Base-by-base conservation (phyloP, 2,113 vertebrate species). In the Chionomys nivalis region DNA sequence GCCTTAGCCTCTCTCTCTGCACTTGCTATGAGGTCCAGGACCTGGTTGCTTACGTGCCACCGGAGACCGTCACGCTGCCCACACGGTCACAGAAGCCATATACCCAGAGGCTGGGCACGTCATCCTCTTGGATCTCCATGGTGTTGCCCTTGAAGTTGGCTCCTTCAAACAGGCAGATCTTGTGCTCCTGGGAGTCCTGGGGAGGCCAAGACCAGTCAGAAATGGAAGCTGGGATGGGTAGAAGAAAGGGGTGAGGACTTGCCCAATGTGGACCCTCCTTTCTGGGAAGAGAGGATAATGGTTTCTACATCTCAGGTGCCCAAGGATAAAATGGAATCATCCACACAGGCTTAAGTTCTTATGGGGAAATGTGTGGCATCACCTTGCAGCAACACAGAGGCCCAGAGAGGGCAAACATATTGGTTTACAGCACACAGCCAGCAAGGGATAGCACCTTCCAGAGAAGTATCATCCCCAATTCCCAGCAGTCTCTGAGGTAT, bases 61-160 rank as follows among this genome's bases (percentile, higher is more conserved):
- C 98, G 31, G 99, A 98, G 87, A 99, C 99, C 97, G 96, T 99
- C 98, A 99, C 99, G 36, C 99, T 99, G 99, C 99, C 99, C 99
- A 99, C 99, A 0, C 99, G 99, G 99, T 99, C 99, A 5, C 99
- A 99, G 99, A 99, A 99, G 97, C 99, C 99, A 0, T 99, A 99
- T 95, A 98, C 99, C 99, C 99, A 99, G 92, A 99, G 99, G 97
- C 99, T 99, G 97, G 99, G 99, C 94, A 99, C 99, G 0, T 99
- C 99, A 0, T 99, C 99, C 97, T 99, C 99, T 97, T 99, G 99
- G 98, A 99, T 99, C 98, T 99, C 99, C 99, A 99, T 99, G 99
- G 99, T 99, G 98, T 99, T 99, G 98, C 99, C 99, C 98, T 99
- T 99, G 99, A 99, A 99, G 98, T 99, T 99, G 76, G 99, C 98